Evolutionary conservation across 2,113 vertebrate species (phyloP).

Genomic region (Dolichallabes microphthalmus): DNA sequence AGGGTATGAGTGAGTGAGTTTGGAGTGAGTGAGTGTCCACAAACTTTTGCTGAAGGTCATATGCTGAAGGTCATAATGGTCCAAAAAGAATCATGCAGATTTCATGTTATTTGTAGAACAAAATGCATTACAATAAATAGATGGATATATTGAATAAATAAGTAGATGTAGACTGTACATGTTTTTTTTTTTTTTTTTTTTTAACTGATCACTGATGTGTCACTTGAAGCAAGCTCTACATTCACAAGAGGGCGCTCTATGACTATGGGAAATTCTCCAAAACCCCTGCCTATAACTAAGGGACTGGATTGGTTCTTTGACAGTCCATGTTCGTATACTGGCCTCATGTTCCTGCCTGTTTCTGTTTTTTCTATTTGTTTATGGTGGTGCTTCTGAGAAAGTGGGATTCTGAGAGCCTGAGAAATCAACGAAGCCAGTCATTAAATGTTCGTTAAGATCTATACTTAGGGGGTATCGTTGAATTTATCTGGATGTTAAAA

Average conservation of each 20-base stretch:
- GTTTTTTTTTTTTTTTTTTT: no score
- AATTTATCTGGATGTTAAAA: neutral
- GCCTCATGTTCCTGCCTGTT: no score
- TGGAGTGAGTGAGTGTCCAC: no score
- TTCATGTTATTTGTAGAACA: no score
- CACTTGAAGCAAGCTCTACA: neutral
- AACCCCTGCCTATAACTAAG: neutral
- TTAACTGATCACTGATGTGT: no score
- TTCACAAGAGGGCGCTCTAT: constrained; percentile 42
- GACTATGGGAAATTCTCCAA: neutral
- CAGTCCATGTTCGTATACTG: neutral
- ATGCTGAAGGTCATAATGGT: neutral
- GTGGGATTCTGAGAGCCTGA: neutral
- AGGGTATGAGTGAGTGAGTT: no score
- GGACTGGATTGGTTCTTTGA: neutral
- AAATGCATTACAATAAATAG: no score
- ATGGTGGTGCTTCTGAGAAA: neutral
- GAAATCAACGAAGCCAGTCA: neutral
- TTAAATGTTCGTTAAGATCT: neutral
- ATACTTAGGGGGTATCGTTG: neutral
- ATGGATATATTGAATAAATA: no score
- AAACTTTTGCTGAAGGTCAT: no score
- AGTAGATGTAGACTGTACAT: neutral
- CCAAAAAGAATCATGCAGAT: no score
- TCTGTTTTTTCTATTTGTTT: neutral